These are phyloP conservation scores for Saguinus midas DNA, from an alignment of 2,113 vertebrate genomes.

Conservation along the genomic window DNA sequence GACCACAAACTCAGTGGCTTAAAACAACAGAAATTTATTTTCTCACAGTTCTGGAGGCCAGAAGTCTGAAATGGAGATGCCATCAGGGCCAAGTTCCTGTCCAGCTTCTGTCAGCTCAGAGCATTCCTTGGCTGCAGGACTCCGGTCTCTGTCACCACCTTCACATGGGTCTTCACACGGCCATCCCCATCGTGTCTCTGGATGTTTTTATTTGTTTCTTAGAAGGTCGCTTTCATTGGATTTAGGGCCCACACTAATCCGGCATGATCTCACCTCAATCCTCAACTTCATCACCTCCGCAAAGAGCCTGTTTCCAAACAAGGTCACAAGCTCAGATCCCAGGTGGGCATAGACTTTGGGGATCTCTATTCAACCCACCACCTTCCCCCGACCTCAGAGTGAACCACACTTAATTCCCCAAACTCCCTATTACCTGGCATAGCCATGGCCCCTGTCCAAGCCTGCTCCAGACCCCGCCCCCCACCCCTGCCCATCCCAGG, in stretches of 20 bases:
- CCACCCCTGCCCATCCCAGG: background rate
- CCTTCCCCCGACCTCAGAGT: background rate
- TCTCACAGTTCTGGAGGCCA: background rate
- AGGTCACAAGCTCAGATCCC: background rate
- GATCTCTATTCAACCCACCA: background rate
- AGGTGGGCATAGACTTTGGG: background rate
- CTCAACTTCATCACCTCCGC: background rate
- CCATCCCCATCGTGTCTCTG: background rate
- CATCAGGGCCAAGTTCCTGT: background rate
- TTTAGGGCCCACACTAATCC: background rate
- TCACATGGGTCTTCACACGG: background rate
- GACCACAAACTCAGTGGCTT: background rate
- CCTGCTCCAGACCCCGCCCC: background rate
- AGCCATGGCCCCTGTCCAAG: background rate
- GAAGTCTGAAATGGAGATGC: background rate
- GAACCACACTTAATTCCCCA: background rate
- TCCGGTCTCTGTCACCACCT: background rate
- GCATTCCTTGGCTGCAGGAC: background rate
- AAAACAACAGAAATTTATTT: background rate
- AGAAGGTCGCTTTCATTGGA: background rate
- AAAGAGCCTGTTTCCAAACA: slow-evolving; percentile 26
- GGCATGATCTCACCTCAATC: background rate
- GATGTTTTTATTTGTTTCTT: background rate
- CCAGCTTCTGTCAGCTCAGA: background rate
- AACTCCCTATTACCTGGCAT: background rate